Evolutionary conservation across 2,797 vertebrate species (phyloP).

Genomic region (Tenualosa ilisha): DNA sequence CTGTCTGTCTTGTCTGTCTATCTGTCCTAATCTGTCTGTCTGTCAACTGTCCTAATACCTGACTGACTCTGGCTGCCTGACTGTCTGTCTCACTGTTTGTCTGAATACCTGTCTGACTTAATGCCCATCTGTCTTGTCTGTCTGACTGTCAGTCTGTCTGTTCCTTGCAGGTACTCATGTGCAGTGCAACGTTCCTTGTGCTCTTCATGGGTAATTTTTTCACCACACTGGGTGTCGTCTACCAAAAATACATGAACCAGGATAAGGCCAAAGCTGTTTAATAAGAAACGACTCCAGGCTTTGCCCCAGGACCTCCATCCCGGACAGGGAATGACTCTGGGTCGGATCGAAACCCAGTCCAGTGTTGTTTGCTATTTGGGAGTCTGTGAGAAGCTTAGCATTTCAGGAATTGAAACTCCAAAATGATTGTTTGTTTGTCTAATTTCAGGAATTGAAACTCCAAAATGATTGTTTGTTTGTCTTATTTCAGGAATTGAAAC

Average conservation of each 20-base stretch:
- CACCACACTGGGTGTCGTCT: slow-evolving; percentile 91
- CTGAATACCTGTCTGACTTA: too few species aligned
- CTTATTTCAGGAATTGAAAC: slow-evolving; percentile 14
- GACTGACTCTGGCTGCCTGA: too few species aligned
- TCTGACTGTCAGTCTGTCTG: not conserved
- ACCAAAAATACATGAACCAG: slow-evolving; percentile 88
- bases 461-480: slow-evolving; percentile 26
- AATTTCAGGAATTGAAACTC: slow-evolving; percentile 13
- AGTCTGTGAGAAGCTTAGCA: not conserved
- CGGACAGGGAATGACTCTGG: not conserved
- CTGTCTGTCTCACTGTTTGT: too few species aligned
- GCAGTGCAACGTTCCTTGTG: slow-evolving; percentile 85
- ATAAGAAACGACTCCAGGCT: not conserved
- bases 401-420: slow-evolving; percentile 21
- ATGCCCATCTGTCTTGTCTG: too few species aligned
- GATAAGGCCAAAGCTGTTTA: slow-evolving; percentile 55
- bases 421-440: slow-evolving; percentile 26
- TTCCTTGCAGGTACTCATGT: slow-evolving; percentile 86
- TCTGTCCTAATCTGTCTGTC: not conserved
- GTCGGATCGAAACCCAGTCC: not conserved
- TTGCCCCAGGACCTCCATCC: not conserved
- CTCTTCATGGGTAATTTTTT: slow-evolving; percentile 94
- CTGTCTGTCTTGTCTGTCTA: slow-evolving; percentile 8
- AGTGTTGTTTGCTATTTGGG: not conserved
- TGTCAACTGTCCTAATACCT: not conserved